These are phyloP conservation scores for Lindbergichthys nudifrons DNA, from an alignment of 2,797 vertebrate genomes.

Conservation along the genomic window DNA sequence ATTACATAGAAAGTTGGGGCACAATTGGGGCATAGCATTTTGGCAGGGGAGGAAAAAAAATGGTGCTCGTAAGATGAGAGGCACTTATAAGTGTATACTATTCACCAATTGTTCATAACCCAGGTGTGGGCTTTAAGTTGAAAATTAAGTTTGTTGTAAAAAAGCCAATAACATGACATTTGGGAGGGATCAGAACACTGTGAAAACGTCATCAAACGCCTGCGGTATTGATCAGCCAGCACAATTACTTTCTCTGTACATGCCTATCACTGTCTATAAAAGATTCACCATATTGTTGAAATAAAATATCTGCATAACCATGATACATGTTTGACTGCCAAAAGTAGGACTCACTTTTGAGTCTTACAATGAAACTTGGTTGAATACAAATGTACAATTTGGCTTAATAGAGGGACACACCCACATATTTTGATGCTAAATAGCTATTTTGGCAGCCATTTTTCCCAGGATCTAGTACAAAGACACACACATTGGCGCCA, in stretches of 20 bases:
- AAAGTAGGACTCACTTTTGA: constrained; percentile 15
- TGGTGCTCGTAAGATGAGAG: constrained; percentile 74
- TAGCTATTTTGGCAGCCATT: neutral
- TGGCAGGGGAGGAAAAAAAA: constrained; percentile 53
- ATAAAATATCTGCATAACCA: constrained; percentile 62
- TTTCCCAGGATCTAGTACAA: constrained; percentile 11
- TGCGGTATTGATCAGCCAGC: constrained; percentile 32
- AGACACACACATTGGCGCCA: neutral
- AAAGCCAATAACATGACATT: constrained; percentile 49
- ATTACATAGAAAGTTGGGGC: constrained; percentile 58
- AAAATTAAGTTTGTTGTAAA: constrained; percentile 41
- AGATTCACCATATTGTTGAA: constrained; percentile 35
- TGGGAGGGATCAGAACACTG: constrained; percentile 37
- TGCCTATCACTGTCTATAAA: constrained; percentile 46
- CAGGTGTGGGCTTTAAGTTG: constrained; percentile 31
- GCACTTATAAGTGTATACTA: constrained; percentile 76
- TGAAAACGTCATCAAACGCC: constrained; percentile 25
- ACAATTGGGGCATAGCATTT: constrained; percentile 59
- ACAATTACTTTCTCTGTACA: constrained; percentile 42
- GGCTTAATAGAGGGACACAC: constrained; percentile 2
- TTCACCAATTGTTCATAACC: constrained; percentile 67
- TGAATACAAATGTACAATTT: neutral
- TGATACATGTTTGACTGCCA: constrained; percentile 32
- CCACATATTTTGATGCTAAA: constrained; percentile 1
- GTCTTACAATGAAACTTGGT: neutral